These are phyloP conservation scores for Trichosurus vulpecula DNA, from an alignment of 2,797 vertebrate species.

Conservation along the genomic window DNA sequence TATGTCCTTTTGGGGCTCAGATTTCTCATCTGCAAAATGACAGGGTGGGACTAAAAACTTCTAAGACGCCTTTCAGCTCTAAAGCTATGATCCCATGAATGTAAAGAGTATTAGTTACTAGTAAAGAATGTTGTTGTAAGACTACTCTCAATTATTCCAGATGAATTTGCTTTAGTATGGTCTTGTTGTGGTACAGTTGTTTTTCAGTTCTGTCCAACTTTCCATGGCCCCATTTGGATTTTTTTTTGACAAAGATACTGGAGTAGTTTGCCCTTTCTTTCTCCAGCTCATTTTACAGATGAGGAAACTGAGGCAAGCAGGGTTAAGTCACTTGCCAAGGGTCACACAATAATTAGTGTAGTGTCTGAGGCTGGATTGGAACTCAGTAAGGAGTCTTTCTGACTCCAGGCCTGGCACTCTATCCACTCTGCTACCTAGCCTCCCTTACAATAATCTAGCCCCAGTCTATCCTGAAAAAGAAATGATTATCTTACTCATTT, in stretches of 20 bases:
- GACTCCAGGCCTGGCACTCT: background rate
- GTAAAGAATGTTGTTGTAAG: background rate
- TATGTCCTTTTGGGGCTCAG: background rate
- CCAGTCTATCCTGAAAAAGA: slow-evolving; percentile 65
- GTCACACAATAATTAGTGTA: background rate
- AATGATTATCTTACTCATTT: slow-evolving; percentile 57
- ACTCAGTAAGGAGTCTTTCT: background rate
- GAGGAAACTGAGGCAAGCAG: background rate
- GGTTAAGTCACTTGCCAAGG: background rate
- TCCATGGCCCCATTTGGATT: background rate
- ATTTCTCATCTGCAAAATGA: background rate
- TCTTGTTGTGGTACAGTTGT: background rate
- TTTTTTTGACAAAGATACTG: background rate
- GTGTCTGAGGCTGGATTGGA: background rate
- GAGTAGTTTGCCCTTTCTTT: background rate
- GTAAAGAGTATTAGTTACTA: background rate
- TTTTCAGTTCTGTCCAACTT: background rate
- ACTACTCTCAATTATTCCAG: background rate
- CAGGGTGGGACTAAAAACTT: background rate
- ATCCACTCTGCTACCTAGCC: background rate
- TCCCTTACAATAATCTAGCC: slow-evolving; percentile 61
- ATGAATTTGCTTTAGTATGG: background rate
- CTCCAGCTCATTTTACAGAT: background rate
- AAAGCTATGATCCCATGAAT: background rate
- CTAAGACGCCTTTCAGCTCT: background rate